phyloP scores from a whole-genome alignment of 2,888 invertebrate genomes.

The Lycaena phlaeas region DNA sequence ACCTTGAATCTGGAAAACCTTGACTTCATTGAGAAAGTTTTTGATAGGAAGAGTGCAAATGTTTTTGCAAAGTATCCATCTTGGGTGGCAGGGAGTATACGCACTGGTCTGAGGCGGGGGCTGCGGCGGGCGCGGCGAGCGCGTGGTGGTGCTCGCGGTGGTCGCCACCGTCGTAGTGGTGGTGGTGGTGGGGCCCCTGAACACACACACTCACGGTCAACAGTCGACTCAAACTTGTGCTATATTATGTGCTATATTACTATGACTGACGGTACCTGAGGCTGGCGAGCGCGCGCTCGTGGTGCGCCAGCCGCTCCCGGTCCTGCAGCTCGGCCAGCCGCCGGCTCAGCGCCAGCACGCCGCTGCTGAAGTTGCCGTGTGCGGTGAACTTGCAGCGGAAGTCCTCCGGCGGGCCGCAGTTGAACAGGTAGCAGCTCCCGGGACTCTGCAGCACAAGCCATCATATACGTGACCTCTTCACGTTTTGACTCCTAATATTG shows the following conservation, averaged over 20 bases:
- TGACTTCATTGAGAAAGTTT: too few relatives aligned
- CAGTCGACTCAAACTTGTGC: neutral
- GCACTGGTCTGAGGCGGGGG: constrained; percentile 4
- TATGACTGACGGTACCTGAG: constrained; percentile 65
- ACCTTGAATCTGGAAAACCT: too few relatives aligned
- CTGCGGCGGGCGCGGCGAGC: constrained; percentile 22
- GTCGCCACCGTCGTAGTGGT: constrained; percentile 25
- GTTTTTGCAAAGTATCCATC: too few relatives aligned
- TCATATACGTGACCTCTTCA: too few relatives aligned
- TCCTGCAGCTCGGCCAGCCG: constrained; percentile 78
- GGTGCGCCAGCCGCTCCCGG: constrained; percentile 80
- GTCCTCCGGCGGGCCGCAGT: constrained; percentile 91
- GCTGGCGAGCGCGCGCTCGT: constrained; percentile 80
- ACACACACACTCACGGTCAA: neutral
- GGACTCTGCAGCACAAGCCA: constrained; percentile 74
- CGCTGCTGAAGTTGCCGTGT: constrained; percentile 91
- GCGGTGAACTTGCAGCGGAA: constrained; percentile 94
- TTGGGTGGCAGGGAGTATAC: too few relatives aligned
- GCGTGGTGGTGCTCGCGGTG: constrained; percentile 21
- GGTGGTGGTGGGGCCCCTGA: constrained; percentile 30
- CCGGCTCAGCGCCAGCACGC: constrained; percentile 81
- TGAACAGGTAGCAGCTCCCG: constrained; percentile 92
- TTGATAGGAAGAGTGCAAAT: too few relatives aligned
- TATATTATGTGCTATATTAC: neutral
- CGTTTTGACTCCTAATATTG: too few relatives aligned